Conservation (phyloP, 2,113 vertebrate species). For the Myocastor coypus region DNA sequence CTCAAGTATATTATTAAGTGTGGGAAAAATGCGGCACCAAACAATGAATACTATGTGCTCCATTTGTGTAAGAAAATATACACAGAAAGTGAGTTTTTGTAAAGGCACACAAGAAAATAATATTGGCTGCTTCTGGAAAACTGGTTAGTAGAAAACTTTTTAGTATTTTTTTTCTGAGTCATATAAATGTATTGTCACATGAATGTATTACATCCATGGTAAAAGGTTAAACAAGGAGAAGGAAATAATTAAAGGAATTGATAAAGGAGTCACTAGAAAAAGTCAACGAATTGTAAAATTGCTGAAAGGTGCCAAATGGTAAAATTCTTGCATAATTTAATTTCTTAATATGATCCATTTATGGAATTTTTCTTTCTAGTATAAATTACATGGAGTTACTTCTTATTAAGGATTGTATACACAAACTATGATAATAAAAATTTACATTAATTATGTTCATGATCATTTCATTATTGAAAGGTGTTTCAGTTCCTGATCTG, state of each 20-base stretch:
- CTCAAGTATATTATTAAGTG: slow-evolving; percentile 12
- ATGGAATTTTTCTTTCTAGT: slow-evolving; percentile 22
- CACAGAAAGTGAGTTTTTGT: background rate
- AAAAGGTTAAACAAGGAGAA: slow-evolving; percentile 18
- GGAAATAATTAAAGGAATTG: slow-evolving; percentile 1
- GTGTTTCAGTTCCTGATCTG: slow-evolving; percentile 11
- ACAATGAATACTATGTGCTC: background rate
- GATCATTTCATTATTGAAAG: slow-evolving; percentile 47
- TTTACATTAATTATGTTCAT: slow-evolving; percentile 53
- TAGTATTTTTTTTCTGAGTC: background rate
- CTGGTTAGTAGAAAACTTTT: background rate
- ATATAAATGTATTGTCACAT: slow-evolving; percentile 6
- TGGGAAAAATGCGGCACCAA: background rate
- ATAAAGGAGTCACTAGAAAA: background rate
- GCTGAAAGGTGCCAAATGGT: slow-evolving; percentile 21
- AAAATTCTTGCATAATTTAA: slow-evolving; percentile 18
- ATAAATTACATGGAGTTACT: slow-evolving; percentile 35
- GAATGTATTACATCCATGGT: slow-evolving; percentile 35
- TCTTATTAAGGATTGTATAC: background rate
- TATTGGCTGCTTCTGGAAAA: background rate
- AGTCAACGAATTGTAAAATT: slow-evolving; percentile 42
- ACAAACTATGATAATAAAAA: slow-evolving; percentile 39
- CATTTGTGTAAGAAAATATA: slow-evolving; percentile 13
- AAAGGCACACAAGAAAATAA: slow-evolving; percentile 27
- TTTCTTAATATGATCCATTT: slow-evolving; percentile 44